phyloP scores from a whole-genome alignment of 2,113 vertebrate species.

The Trichechus manatus region DNA sequence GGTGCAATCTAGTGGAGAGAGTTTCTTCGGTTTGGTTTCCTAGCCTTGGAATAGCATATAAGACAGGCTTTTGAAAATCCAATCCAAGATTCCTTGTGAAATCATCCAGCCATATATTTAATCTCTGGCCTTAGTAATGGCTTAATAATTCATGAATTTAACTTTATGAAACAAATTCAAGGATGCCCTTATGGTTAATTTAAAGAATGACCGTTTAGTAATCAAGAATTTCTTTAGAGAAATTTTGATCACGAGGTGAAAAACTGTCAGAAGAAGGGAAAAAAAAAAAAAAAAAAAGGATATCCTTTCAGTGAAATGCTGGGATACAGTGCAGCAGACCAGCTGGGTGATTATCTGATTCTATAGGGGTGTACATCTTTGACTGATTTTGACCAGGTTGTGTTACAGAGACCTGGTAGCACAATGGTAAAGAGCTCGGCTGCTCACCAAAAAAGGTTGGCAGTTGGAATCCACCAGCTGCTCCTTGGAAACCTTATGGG shows the following conservation, averaged over 20 bases:
- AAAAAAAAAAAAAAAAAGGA: not conserved
- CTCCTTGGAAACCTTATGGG: not conserved
- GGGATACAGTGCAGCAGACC: not conserved
- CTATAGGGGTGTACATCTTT: not conserved
- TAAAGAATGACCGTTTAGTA: not conserved
- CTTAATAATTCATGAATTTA: not conserved
- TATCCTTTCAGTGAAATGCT: not conserved
- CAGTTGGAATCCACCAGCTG: not conserved
- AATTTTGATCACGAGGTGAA: not conserved
- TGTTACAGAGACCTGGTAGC: not conserved
- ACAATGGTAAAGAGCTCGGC: not conserved
- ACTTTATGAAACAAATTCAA: not conserved
- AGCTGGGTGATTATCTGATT: not conserved
- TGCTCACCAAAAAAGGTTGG: not conserved
- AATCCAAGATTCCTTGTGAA: not conserved
- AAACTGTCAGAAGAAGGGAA: not conserved
- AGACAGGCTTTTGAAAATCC: not conserved
- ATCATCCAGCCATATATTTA: not conserved
- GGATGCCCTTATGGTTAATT: not conserved
- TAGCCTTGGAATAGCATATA: not conserved
- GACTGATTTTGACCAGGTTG: not conserved
- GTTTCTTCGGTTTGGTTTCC: not conserved
- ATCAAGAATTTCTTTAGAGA: slow-evolving; percentile 11
- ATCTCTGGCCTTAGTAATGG: not conserved
- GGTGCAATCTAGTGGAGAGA: not conserved